Percentiles rank a stretch among this genome's conserved stretches.
These are phyloP conservation scores for Plebejus melissa DNA, from an alignment of 2,888 invertebrate species.

Conservation along the genomic window DNA sequence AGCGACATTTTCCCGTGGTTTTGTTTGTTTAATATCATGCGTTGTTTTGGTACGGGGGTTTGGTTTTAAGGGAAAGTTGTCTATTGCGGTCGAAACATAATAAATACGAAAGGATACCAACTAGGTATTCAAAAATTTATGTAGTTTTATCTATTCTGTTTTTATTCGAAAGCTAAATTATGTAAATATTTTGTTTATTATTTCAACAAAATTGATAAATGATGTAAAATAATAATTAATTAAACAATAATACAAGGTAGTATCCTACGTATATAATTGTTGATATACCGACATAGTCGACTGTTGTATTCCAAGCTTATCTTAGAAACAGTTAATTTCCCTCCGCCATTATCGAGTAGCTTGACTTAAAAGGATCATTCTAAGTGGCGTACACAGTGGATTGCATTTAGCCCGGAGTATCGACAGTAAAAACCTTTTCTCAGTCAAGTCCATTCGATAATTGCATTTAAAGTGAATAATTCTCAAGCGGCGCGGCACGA, in stretches of 20 bases:
- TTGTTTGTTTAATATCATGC: not conserved
- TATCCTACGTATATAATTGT: too few species aligned
- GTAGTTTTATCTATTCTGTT: too few species aligned
- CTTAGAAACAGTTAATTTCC: not conserved
- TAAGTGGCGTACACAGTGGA: conserved; percentile 15
- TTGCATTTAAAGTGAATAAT: conserved; percentile 20
- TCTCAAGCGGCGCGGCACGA: not conserved
- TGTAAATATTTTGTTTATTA: too few species aligned
- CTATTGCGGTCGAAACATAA: not conserved
- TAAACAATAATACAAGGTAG: too few species aligned
- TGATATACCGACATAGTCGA: too few species aligned
- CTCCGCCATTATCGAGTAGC: not conserved
- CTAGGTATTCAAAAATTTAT: too few species aligned
- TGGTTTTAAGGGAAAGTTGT: not conserved
- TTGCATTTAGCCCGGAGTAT: conserved; percentile 10
- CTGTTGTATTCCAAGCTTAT: not conserved
- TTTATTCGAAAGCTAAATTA: too few species aligned
- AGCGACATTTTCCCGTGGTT: not conserved
- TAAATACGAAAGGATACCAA: too few species aligned
- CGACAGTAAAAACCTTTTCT: conserved; percentile 23
- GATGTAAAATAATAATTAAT: too few species aligned
- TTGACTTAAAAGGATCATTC: conserved; percentile 10
- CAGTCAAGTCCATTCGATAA: conserved; percentile 18
- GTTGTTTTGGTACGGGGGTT: not conserved
- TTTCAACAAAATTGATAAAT: too few species aligned